Evolutionary conservation across 1,140 invertebrate genomes (phyloP), one percentile per base, ranked within the genome.

Genomic region (Cheumatopsyche charites): DNA sequence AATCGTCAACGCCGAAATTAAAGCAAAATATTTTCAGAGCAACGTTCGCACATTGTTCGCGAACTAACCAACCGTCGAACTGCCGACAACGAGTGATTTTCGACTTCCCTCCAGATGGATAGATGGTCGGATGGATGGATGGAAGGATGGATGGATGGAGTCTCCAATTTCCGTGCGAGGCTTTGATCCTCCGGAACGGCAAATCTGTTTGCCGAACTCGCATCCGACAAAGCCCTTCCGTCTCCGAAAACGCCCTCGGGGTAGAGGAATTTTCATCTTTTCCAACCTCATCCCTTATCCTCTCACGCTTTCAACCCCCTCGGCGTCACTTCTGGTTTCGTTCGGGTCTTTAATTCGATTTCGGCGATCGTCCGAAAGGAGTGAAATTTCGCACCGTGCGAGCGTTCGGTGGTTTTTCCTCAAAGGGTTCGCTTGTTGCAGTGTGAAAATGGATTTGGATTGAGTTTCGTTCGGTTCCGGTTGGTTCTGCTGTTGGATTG

Each of bases 121-220:
- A 2, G 19, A 6, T 25, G 25, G 36, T 43, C 65, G 42, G 17
- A 13, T 41, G 21, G 43, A 68, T 41, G 23, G 62, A 42, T 41
- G 23, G 62, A 42, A 3, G 13, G 19, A 6, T 25, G 25, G 36
- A 61, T 71, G 42, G 17, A 13, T 41, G 21, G 43, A 68, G 72
- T 45, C 72, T 75, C 66, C 70, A 75, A 75, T 75, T 75, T 75
- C 73, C 73, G 61, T 36, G 62, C 25, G 49, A 61, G 73, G 67
- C 67, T 68, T 75, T 75, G 73, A 75, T 75, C 73, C 52, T 15
- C 58, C 66, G 66, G 66, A 72, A 72, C 66, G 47, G 73, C 70
- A 75, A 75, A 75, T 75, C 73, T 75, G 73, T 75, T 75, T 75
- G 73, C 62, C 70, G 55, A 72, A 75, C 73, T 71, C 55, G 65